Evolutionary conservation across 2,888 invertebrate species (phyloP).

Genomic region (Cecidostiba fungosa): DNA sequence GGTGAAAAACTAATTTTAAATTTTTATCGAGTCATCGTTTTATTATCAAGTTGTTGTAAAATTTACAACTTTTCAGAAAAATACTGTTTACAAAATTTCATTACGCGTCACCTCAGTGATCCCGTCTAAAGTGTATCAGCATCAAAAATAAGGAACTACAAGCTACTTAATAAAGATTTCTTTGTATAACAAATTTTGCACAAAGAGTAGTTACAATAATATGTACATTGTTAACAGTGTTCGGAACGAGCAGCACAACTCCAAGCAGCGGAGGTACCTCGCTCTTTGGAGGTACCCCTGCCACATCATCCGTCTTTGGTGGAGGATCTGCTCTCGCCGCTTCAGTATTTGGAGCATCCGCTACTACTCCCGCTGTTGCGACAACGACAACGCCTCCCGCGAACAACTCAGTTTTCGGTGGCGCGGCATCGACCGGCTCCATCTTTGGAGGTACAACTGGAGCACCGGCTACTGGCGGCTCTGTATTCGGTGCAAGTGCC

Average conservation of each 20-base stretch:
- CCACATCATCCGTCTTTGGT: conserved; percentile 5
- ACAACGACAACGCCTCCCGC: conserved; percentile 30
- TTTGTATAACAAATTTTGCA: background rate
- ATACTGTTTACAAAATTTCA: background rate
- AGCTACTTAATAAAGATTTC: background rate
- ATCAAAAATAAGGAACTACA: background rate
- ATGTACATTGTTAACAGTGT: conserved; percentile 12
- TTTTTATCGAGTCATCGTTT: background rate
- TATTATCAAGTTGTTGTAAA: background rate
- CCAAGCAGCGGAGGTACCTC: conserved; percentile 7
- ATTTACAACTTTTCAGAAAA: background rate
- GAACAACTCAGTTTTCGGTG: conserved; percentile 65
- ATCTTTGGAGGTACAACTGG: conserved; percentile 66
- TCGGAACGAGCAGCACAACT: conserved; percentile 21
- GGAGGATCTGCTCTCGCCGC: background rate
- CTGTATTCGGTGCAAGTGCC: conserved; percentile 49
- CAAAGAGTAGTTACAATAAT: background rate
- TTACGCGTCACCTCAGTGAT: background rate
- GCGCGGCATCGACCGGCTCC: conserved; percentile 59
- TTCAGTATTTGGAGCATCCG: background rate
- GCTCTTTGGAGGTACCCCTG: background rate
- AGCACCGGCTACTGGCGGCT: conserved; percentile 17
- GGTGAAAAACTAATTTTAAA: background rate
- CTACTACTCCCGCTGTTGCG: background rate
- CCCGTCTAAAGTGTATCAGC: background rate